Percentiles rank a stretch among this genome's conserved stretches.
phyloP scores from a whole-genome alignment of 2,797 vertebrate genomes.

The Cercopithecus petaurista region DNA sequence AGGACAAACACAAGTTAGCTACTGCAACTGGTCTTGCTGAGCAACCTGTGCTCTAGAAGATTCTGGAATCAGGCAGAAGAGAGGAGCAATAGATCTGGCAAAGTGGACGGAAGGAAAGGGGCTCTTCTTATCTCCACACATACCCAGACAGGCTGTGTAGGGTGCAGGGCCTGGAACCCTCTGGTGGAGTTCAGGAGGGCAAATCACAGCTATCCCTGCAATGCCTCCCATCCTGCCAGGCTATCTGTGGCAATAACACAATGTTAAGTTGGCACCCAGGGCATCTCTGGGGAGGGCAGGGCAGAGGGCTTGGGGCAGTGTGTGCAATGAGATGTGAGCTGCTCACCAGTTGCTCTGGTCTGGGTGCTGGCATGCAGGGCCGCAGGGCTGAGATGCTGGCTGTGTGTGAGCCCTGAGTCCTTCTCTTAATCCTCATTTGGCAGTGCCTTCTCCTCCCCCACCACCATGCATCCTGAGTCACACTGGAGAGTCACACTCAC shows the following conservation, averaged over 20 bases:
- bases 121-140: too few species aligned
- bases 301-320: not conserved
- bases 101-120: not conserved
- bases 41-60: not conserved
- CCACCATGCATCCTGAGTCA: not conserved
- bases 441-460: not conserved
- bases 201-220: not conserved
- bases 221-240: not conserved
- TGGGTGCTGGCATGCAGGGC: not conserved
- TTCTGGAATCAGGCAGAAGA: not conserved
- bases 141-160: not conserved
- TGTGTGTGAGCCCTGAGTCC: fast-evolving
- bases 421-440: not conserved
- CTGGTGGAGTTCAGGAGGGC: not conserved
- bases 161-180: not conserved
- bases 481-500: not conserved
- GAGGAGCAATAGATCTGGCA: not conserved
- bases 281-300: not conserved
- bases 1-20: slow-evolving; percentile 10
- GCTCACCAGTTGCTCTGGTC: not conserved
- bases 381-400: not conserved
- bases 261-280: not conserved
- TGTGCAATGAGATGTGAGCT: not conserved
- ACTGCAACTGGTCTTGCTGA: not conserved
- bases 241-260: not conserved